Base-by-base conservation (phyloP, 1,140 invertebrate species). In the Pectinophora gossypiella region DNA sequence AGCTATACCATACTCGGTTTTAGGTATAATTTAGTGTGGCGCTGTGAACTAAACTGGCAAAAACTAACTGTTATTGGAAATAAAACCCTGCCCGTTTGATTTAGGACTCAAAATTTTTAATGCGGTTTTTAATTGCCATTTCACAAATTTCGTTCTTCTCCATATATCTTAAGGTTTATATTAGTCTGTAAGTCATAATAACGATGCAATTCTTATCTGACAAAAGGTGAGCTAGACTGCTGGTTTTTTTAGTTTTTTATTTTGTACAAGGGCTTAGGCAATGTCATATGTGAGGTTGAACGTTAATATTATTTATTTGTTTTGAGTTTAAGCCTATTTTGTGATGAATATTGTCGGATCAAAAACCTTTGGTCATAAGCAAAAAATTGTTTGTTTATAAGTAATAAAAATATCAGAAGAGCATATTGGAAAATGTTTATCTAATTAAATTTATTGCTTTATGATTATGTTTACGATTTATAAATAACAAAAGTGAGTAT, bases 191-290 rank as follows among this genome's bases (percentile, higher is more conserved):
- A 44, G 35, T 48, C 20, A 50, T 50, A 61, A 59, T 59, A 56
- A 57, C 62, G 50, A 57, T 44, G 55, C 61, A 68, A 69, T 67
- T 69, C 63, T 72, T 70, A 72, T 75, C 69, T 63, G 64, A 57
- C 64, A 54, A 73, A 78, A 79, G 72, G 76, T 79, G 72, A 75
- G 68, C 72, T 79, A 79, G 76, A 70, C 71, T 56, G 60, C 55
- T 53, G 43, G 51, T 62, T 61, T 61, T 68, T 74, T 66, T 72
- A 73, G 54, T 68, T 75, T 61, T 68, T 72, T 66, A 71, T 76
- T 54, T 66, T 72, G 36, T 15, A 15, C 16, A 40, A 40, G 16
- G 36, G 36, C n/a, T 40, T 40, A 40, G 16, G 36, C 36, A 40
- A 40, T 32, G 36, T 40, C 36, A 15, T n/a, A n/a, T 40, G 36